These are phyloP conservation scores for Akabosia matsudoensis DNA, from an alignment of 1,140 invertebrate species.

Conservation along the genomic window DNA sequence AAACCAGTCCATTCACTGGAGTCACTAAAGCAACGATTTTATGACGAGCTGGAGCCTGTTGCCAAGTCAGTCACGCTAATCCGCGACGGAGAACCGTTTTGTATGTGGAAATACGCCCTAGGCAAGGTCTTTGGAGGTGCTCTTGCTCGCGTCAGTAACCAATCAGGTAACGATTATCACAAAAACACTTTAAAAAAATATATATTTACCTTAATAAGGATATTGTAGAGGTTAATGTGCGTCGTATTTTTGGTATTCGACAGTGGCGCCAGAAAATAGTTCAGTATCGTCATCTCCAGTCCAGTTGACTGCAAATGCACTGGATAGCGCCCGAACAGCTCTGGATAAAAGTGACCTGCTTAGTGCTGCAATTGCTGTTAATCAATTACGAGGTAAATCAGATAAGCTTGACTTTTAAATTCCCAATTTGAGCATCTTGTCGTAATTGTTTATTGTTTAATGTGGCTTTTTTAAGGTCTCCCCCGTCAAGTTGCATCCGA, in stretches of 20 bases:
- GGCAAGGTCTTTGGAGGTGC: slow-evolving; percentile 29
- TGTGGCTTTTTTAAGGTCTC: slow-evolving; percentile 13
- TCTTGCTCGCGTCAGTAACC: background rate
- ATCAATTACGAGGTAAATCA: slow-evolving; percentile 34
- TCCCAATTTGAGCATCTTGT: background rate
- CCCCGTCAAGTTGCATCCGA: slow-evolving; percentile 38
- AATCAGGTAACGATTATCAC: slow-evolving; percentile 12
- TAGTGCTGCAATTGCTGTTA: slow-evolving; percentile 35
- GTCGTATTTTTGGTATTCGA: background rate
- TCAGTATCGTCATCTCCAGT: background rate
- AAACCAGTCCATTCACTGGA: slow-evolving; percentile 32
- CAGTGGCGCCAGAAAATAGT: background rate
- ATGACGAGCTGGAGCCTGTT: slow-evolving; percentile 37
- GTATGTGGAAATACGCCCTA: background rate
- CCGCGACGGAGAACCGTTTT: background rate
- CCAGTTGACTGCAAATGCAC: slow-evolving; percentile 27
- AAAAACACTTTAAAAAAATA: slow-evolving; percentile 4
- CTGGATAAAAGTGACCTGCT: slow-evolving; percentile 40
- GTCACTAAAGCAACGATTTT: slow-evolving; percentile 32
- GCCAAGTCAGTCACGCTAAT: slow-evolving; percentile 21
- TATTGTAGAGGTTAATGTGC: background rate
- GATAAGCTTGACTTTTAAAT: background rate
- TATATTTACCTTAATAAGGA: slow-evolving; percentile 36
- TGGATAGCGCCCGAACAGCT: slow-evolving; percentile 32
- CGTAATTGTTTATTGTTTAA: background rate